Evolutionary conservation across 2,113 vertebrate species (phyloP).

Genomic region (Melanerpes aurifrons): DNA sequence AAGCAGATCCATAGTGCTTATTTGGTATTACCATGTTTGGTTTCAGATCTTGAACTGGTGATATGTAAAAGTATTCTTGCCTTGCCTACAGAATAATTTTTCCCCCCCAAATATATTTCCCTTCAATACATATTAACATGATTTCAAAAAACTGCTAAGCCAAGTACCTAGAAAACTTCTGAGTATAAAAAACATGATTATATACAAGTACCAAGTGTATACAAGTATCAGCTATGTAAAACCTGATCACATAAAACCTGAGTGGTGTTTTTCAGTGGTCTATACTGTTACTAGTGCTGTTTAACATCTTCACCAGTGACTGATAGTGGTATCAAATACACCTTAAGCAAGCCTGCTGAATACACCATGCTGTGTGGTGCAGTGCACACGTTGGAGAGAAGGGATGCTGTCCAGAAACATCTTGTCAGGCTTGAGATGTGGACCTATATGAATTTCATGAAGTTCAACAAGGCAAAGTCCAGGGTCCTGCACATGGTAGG

Average conservation of each 20-base stretch:
- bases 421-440: not conserved
- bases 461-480: not conserved
- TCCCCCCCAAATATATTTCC: not conserved
- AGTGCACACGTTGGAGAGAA: not conserved
- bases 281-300: too few relatives aligned
- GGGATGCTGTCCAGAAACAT: not conserved
- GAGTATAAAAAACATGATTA: not conserved
- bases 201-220: too few relatives aligned
- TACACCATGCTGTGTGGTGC: too few relatives aligned
- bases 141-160: not conserved
- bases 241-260: too few relatives aligned
- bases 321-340: not conserved
- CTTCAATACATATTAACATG: not conserved
- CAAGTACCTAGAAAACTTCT: not conserved
- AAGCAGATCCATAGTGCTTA: not conserved
- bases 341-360: not conserved
- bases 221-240: too few relatives aligned
- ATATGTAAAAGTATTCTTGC: not conserved
- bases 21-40: not conserved
- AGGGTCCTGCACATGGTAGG: not conserved
- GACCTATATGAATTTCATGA: not conserved
- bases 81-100: not conserved
- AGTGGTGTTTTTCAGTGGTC: not conserved
- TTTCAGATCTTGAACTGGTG: not conserved
- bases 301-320: not conserved